phyloP scores from a whole-genome alignment of 2,797 vertebrate genomes.

The Hylomyscus alleni region DNA sequence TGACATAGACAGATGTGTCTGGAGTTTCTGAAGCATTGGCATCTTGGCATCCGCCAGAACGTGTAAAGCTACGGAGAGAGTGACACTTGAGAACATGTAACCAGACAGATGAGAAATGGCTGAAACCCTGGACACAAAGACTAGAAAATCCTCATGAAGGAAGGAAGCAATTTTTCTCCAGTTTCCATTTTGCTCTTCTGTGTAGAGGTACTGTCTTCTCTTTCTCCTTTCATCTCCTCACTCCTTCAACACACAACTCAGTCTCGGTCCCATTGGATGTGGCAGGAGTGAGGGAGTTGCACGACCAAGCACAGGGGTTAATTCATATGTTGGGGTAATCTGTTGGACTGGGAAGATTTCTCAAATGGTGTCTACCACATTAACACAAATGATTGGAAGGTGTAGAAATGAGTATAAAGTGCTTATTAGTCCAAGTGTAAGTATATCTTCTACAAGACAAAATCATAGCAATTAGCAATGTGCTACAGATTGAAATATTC shows the following conservation, averaged over 20 bases:
- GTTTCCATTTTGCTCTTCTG: background rate
- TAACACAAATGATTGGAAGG: background rate
- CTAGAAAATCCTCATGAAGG: conserved; percentile 1
- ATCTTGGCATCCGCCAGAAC: background rate
- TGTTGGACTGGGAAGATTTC: background rate
- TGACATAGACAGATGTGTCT: conserved; percentile 25
- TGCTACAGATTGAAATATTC: background rate
- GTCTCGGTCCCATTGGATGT: background rate
- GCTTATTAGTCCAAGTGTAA: conserved; percentile 27
- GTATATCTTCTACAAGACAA: background rate
- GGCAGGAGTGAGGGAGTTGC: background rate
- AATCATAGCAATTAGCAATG: background rate
- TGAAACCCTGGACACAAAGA: background rate
- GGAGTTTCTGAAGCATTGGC: conserved; percentile 55
- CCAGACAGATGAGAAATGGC: background rate
- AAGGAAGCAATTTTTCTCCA: background rate
- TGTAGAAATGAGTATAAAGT: conserved; percentile 48
- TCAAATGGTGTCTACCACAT: background rate
- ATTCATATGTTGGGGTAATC: background rate
- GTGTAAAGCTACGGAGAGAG: background rate
- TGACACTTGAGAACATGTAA: background rate
- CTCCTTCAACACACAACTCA: background rate
- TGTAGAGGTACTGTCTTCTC: background rate
- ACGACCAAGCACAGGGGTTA: background rate
- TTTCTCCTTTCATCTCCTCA: background rate